Conservation (phyloP, 2,113 vertebrate genomes). For the Anarhynchus alexandrinus region DNA sequence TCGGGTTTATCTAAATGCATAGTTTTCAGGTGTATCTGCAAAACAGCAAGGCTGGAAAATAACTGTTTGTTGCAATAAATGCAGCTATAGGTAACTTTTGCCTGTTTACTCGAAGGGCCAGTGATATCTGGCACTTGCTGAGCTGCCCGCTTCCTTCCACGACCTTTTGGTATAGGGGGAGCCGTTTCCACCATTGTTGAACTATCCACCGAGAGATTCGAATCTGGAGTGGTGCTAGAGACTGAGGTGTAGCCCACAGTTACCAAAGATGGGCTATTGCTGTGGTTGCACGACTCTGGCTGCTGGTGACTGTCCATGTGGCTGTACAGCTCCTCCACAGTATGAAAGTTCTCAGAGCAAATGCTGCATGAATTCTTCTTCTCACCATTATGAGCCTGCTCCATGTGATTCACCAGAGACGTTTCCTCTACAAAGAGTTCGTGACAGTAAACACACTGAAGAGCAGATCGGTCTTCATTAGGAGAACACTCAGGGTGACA, state of each 20-base stretch:
- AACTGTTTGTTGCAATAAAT: constrained; percentile 96
- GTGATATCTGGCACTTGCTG: constrained; percentile 86
- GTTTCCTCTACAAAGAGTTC: constrained; percentile 94
- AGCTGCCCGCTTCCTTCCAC: constrained; percentile 90
- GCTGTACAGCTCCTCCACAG: constrained; percentile 91
- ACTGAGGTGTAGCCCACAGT: constrained; percentile 96
- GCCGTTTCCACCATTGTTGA: constrained; percentile 91
- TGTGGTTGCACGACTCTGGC: constrained; percentile 94
- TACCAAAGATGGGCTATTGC: constrained; percentile 94
- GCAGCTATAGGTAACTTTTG: constrained; percentile 94
- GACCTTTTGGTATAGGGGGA: constrained; percentile 88
- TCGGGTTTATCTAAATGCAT: constrained; percentile 97
- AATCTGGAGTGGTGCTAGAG: constrained; percentile 97
- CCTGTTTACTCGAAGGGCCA: constrained; percentile 87
- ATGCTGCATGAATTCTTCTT: constrained; percentile 90
- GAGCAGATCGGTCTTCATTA: constrained; percentile 86
- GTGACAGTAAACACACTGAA: constrained; percentile 95
- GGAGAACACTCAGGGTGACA: constrained; percentile 97
- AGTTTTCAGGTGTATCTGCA: constrained; percentile 96
- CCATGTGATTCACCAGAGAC: constrained; percentile 90
- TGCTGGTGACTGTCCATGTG: constrained; percentile 98
- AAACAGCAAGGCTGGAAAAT: constrained; percentile 93
- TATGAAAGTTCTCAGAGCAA: constrained; percentile 92
- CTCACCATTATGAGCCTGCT: constrained; percentile 89
- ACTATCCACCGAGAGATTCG: constrained; percentile 96